These are phyloP conservation scores for Lasioglossum oenotherae DNA, from an alignment of 2,888 invertebrate genomes.

Conservation along the genomic window DNA sequence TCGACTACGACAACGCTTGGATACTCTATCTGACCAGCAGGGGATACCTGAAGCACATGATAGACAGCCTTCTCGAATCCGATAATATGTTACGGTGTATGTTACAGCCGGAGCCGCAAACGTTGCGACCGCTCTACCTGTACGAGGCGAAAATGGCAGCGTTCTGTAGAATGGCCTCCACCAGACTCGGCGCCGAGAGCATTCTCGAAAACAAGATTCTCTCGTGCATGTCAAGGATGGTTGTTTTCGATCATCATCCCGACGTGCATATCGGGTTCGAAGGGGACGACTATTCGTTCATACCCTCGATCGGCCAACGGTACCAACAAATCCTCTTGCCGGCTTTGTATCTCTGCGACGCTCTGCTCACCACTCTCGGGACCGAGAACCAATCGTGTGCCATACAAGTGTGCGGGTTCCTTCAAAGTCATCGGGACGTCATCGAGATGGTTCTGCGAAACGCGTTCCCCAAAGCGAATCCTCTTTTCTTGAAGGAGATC, in stretches of 20 bases:
- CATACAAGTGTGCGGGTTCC: constrained; percentile 91
- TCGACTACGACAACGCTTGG: constrained; percentile 90
- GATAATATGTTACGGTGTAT: constrained; percentile 89
- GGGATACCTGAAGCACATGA: constrained; percentile 92
- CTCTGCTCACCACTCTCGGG: constrained; percentile 92
- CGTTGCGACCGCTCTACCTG: constrained; percentile 91
- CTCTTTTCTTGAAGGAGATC: constrained; percentile 90
- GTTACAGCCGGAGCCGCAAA: constrained; percentile 88
- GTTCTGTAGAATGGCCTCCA: constrained; percentile 89
- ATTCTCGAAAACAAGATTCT: constrained; percentile 87
- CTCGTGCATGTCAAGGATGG: constrained; percentile 88
- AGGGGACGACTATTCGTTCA: constrained; percentile 83
- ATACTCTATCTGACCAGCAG: constrained; percentile 87
- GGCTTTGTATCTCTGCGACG: constrained; percentile 92
- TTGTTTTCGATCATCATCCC: constrained; percentile 90
- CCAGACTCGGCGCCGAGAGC: constrained; percentile 88
- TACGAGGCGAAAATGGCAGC: constrained; percentile 95
- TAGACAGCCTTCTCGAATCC: constrained; percentile 91
- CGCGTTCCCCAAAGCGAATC: constrained; percentile 88
- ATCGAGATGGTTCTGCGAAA: constrained; percentile 91
- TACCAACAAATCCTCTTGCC: constrained; percentile 94
- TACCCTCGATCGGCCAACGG: constrained; percentile 88
- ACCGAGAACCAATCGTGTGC: constrained; percentile 93
- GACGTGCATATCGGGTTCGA: constrained; percentile 85
- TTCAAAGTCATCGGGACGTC: constrained; percentile 93